Conservation (phyloP, 2,113 vertebrate species). For the Protomyctophum bolini region DNA sequence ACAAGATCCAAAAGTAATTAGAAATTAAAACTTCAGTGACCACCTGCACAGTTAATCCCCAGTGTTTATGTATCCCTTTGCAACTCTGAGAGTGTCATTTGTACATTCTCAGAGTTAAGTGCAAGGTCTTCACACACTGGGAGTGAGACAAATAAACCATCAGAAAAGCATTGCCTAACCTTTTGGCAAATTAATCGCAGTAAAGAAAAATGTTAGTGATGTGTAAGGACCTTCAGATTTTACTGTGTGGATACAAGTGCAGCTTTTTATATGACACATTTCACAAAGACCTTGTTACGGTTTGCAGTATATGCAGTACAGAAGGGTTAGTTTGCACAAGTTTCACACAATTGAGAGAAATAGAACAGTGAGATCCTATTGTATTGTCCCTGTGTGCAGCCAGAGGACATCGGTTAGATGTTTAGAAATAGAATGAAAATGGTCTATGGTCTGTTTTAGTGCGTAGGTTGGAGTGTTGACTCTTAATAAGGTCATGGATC, state of each 20-base stretch:
- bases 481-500: slow-evolving; percentile 39
- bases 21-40: not conserved
- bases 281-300: not conserved
- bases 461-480: slow-evolving; percentile 3
- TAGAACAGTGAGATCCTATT: too few relatives aligned
- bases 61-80: not conserved
- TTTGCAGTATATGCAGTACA: not conserved
- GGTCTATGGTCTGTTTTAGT: slow-evolving; percentile 38
- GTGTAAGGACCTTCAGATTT: not conserved
- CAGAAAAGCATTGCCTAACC: too few relatives aligned
- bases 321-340: not conserved
- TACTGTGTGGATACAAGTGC: not conserved
- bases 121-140: too few relatives aligned
- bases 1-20: not conserved
- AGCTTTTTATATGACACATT: not conserved
- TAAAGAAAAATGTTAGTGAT: not conserved
- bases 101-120: too few relatives aligned
- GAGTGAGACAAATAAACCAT: too few relatives aligned
- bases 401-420: not conserved
- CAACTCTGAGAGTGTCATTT: not conserved
- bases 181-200: too few relatives aligned
- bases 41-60: too few relatives aligned
- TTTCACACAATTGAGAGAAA: not conserved
- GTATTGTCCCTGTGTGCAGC: not conserved
- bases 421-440: not conserved